Evolutionary conservation across 2,113 vertebrate genomes (phyloP).

Genomic region (Tragelaphus scriptus): DNA sequence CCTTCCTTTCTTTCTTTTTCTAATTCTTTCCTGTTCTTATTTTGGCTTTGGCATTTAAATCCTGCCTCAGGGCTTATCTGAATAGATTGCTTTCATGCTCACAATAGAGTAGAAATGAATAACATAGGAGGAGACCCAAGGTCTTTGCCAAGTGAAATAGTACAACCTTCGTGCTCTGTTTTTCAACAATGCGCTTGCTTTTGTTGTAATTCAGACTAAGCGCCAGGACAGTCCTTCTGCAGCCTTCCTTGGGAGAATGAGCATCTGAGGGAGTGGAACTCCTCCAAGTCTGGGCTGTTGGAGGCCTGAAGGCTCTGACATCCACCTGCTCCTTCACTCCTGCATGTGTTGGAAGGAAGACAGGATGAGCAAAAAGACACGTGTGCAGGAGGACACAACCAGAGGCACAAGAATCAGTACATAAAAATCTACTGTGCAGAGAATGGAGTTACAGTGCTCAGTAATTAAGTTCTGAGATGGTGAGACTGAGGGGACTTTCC

Average conservation of each 20-base stretch:
- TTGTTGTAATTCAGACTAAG: neutral
- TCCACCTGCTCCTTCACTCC: neutral
- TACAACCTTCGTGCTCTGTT: neutral
- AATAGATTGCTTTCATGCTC: neutral
- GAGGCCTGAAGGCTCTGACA: neutral
- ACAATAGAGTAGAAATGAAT: neutral
- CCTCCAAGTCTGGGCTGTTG: neutral
- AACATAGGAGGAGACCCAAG: neutral
- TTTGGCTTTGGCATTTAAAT: constrained; percentile 13
- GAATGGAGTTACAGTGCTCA: neutral
- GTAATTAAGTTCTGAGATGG: neutral
- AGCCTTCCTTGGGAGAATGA: neutral
- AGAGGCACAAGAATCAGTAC: neutral
- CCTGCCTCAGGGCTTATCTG: neutral
- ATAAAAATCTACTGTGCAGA: neutral
- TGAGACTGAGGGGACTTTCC: neutral
- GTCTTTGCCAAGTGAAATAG: neutral
- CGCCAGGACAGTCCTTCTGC: neutral
- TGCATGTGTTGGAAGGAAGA: neutral
- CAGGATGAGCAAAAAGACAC: neutral
- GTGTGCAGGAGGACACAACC: neutral
- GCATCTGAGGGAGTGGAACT: neutral
- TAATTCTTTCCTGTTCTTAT: neutral
- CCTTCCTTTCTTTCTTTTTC: neutral
- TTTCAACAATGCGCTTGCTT: neutral